Evolutionary conservation across 2,888 invertebrate species (phyloP), one percentile per base, ranked within the genome.

Genomic region (Apamea monoglypha): DNA sequence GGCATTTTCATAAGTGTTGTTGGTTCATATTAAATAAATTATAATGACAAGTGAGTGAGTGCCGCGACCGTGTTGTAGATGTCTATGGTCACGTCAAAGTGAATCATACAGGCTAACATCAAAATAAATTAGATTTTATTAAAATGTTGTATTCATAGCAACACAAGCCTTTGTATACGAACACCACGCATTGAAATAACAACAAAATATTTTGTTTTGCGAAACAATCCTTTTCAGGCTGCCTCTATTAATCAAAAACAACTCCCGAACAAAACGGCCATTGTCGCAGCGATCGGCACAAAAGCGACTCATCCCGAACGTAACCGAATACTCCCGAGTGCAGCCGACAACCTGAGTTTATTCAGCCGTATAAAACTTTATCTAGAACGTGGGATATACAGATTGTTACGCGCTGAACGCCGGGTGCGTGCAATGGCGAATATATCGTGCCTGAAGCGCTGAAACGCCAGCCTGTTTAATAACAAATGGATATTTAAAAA

Each of bases 401-500:
- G 82, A 86, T 87, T 90, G 87, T 86, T 85, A 80, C 76, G 81
- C 84, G 72, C 70, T 44, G 71, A 73, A 47, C 83, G 66, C 90
- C 90, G 88, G 86, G 61, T 90, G 89, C 81, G 80, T 80, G 84
- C 83, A 83, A 90, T 87, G 82, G 90, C 74, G 77, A 69, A 81
- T 80, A 84, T 86, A 87, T 79, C 71, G 81, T 73, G 80, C 72
- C 59, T 82, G 85, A 61, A 76, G 81, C 80, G 79, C 70, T 69
- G 85, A 47, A 85, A 71, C 76, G 76, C 50, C 75, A 77, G 80
- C 79, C 72, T 87, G 74, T 80, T 81, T 87, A 87, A 85, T 85
- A 90, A 89, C 84, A 82, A 88, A 90, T 90, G 90, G 87, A 75
- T 74, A 80, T 89, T 89, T 87, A 87, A 90, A 89, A 89, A 88